Evolutionary conservation across 2,888 invertebrate species (phyloP).

Genomic region (Tenthredo scrophulariae): DNA sequence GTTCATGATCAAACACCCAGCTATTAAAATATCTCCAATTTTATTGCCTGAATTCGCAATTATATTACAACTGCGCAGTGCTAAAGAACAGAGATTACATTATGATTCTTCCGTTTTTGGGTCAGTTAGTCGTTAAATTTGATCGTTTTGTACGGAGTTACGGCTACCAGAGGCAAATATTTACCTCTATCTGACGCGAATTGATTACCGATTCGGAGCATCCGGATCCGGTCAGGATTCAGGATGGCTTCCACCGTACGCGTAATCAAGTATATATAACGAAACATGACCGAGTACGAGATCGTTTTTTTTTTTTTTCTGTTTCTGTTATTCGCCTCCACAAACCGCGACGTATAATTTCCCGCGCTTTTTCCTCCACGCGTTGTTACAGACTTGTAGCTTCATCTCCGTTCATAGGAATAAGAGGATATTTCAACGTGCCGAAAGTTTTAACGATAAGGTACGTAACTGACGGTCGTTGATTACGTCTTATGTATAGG

Average conservation of each 20-base stretch:
- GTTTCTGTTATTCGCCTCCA: not conserved
- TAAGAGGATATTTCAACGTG: not conserved
- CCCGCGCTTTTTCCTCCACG: slow-evolving; percentile 4
- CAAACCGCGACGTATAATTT: not conserved
- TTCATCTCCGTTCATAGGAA: not conserved
- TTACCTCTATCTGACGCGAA: slow-evolving; percentile 24
- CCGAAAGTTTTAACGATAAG: not conserved
- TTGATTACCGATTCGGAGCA: slow-evolving; percentile 4
- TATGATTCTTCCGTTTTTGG: slow-evolving; percentile 10
- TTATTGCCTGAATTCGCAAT: not conserved
- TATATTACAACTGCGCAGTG: not conserved
- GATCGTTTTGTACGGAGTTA: not conserved
- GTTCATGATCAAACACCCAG: not conserved
- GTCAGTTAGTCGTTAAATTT: slow-evolving; percentile 13
- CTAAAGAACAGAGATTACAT: not conserved
- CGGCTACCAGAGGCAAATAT: slow-evolving; percentile 15
- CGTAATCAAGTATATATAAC: not conserved
- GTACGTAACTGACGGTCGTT: not conserved
- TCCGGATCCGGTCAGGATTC: slow-evolving; percentile 33
- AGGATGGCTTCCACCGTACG: not conserved
- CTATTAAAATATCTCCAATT: not conserved
- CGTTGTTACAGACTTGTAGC: not conserved
- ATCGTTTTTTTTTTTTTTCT: not conserved
- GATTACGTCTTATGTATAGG: not conserved
- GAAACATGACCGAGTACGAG: not conserved